Base-by-base conservation (phyloP, 2,113 vertebrate species). In the Perca schrenkii region DNA sequence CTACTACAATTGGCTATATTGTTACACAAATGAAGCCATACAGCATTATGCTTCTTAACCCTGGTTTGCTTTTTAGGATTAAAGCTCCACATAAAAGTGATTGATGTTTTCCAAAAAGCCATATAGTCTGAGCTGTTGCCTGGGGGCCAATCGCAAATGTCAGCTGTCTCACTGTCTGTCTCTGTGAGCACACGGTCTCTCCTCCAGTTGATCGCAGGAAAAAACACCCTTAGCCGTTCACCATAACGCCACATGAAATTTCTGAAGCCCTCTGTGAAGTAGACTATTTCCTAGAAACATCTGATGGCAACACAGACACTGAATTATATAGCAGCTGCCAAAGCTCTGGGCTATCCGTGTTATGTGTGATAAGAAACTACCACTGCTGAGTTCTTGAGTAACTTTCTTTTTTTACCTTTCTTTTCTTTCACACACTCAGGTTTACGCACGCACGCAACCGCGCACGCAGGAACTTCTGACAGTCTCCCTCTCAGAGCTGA, bases 401-500 rank as follows among this genome's bases (percentile, higher is more conserved):
- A 83, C 46, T 77, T 61, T 52, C 77, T 80, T 54, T 12, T 77
- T 81, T 83, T 64, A 60, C 60, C 58, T 46, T 65, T 50, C 43
- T 13, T 52, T 31, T 28, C 54, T 74, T 46, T 47, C 71, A 76
- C 77, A 71, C 80, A 74, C 82, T 67, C 64, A 57, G 56, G 40
- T 81, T 85, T 87, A 92, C 82, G 70, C 83, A 89, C 77, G 49
- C 67, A 68, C 76, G 36, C 71, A 68, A 34, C 68, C 63, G 40
- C 67, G 65, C 65, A 65, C 83, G 91, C 61, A 80, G 53, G 16
- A 76, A 52, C 83, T 89, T 93, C 91, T 95, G 95, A 95, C 95
- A 94, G 91, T 74, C 91, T 90, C 88, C 93, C 94, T 93, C 94
- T 95, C 94, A 85, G 93, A 85, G 90, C 93, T 96, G 95, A 97